Evolutionary conservation across 2,888 invertebrate genomes (phyloP), one percentile per base, ranked within the genome.

Genomic region (Odontocerum albicorne): DNA sequence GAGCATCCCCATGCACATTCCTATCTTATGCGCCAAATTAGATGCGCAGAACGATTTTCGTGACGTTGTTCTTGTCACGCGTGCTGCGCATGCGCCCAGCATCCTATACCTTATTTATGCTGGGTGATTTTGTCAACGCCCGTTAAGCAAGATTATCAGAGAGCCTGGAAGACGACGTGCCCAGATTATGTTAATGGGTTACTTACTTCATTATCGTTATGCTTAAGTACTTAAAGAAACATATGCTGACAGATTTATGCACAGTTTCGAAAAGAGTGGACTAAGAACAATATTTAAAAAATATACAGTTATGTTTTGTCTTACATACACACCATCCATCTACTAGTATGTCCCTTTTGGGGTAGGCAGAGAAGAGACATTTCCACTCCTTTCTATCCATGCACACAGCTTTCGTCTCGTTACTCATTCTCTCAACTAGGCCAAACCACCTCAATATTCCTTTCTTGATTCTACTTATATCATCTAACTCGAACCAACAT

Each of bases 21-120:
- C 57, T 31, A 57, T 33, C 40, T 21, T 35, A 36, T 51, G 51
- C 44, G 44, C 53, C 10, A 43, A 49, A 54, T 39, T 33, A 53
- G 47, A 57, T 57, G 57, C 47, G 49, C 44, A 49, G 36, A 49
- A 53, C 49, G 53, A 54, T 57, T 45, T 57, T 57, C 57, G 57
- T 57, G 57, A 54, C 54, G 40, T 31, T 19, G 44, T 20, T 27
- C 36, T 42, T 49, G 49, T 55, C 57, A 57, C 57, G 57, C 46
- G 22, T 39, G 39, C 21, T 7, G 49, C 38, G 54, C 57, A 57
- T 57, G 57, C 38, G 31, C 45, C 55, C 7, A 31, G 20, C 31
- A 15, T 8, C 31, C 31, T 15, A 10, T 46, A 20, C 20, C 31
- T 17, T 13, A 21, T 13, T 19, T 13, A 35, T 35, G 15, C 7